Evolutionary conservation across 2,797 vertebrate species (phyloP).

Genomic region (Microchirus variegatus): DNA sequence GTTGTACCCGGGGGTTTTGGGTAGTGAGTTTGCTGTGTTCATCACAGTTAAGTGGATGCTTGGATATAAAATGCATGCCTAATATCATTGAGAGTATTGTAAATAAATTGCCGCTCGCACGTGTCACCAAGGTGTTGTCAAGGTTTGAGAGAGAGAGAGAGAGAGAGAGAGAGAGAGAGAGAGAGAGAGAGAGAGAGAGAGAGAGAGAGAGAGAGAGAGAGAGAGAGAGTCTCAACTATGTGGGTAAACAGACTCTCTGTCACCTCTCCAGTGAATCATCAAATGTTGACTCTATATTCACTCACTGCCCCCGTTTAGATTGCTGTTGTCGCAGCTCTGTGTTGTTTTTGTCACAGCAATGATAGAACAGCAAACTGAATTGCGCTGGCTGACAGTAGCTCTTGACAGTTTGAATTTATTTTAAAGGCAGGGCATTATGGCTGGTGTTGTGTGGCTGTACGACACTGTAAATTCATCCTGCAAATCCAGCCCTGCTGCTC

Average conservation of each 20-base stretch:
- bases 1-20: constrained; percentile 25
- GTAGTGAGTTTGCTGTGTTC: constrained; percentile 18
- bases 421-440: constrained; percentile 29
- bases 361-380: constrained; percentile 40
- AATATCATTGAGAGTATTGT: constrained; percentile 23
- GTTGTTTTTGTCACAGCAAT: constrained; percentile 27
- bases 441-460: constrained; percentile 21
- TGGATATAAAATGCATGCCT: constrained; percentile 34
- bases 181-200: no score
- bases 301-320: constrained; percentile 33
- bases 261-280: constrained; percentile 42
- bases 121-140: no score
- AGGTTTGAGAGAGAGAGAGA: no score
- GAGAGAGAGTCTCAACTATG: no score
- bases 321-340: constrained; percentile 35
- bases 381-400: constrained; percentile 33
- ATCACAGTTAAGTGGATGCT: constrained; percentile 33
- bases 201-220: no score
- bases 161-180: no score
- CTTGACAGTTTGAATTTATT: constrained; percentile 35
- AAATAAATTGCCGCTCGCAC: constrained; percentile 47
- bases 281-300: constrained; percentile 49
- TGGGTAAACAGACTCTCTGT: constrained; percentile 58
- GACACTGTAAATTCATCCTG: constrained; percentile 9
- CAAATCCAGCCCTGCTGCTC: neutral